These are phyloP conservation scores for Icerya purchasi DNA, from an alignment of 2,888 invertebrate genomes.

Conservation along the genomic window DNA sequence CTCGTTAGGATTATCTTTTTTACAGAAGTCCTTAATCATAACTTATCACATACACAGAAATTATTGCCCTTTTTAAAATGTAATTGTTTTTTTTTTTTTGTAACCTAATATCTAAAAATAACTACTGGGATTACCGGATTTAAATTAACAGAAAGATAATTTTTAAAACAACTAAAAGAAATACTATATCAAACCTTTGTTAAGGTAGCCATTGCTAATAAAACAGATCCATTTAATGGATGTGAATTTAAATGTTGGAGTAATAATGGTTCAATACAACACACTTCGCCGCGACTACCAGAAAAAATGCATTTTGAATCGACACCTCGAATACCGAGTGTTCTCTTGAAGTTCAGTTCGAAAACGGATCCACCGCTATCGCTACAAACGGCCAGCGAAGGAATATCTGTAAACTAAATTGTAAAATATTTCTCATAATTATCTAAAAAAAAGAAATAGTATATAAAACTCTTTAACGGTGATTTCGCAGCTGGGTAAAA, in stretches of 20 bases:
- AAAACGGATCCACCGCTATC: constrained; percentile 94
- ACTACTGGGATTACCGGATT: too few relatives aligned
- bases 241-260: constrained; percentile 34
- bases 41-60: too few relatives aligned
- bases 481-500: not conserved
- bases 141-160: too few relatives aligned
- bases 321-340: constrained; percentile 69
- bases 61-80: too few relatives aligned
- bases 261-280: constrained; percentile 45
- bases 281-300: constrained; percentile 88
- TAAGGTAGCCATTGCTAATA: constrained; percentile 82
- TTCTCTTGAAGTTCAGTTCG: constrained; percentile 69
- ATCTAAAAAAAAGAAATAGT: not conserved
- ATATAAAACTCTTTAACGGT: not conserved
- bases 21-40: too few relatives aligned
- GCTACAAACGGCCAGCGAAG: constrained; percentile 53
- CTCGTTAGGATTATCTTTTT: too few relatives aligned
- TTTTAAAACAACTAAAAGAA: too few relatives aligned
- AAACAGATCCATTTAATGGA: constrained; percentile 47
- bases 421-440: not conserved
- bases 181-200: too few relatives aligned
- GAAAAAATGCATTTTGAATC: constrained; percentile 88
- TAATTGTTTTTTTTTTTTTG: too few relatives aligned
- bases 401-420: constrained; percentile 42
- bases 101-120: too few relatives aligned